Percentiles rank a stretch among this genome's conserved stretches.
Evolutionary conservation across 2,797 vertebrate genomes (phyloP).

Genomic region (Buceros bicornis): DNA sequence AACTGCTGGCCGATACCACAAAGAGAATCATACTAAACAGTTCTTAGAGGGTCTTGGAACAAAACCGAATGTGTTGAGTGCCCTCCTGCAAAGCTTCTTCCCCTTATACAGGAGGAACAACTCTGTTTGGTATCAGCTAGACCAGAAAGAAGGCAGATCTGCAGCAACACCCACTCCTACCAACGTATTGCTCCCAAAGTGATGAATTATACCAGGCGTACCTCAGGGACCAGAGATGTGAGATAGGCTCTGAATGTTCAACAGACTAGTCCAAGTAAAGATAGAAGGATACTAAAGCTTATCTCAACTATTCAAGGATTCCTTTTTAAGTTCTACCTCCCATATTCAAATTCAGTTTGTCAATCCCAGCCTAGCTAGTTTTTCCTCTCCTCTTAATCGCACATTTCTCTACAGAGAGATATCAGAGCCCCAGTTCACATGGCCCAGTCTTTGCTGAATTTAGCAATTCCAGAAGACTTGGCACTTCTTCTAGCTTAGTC

Average conservation of each 20-base stretch:
- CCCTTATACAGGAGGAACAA: neutral
- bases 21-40: neutral
- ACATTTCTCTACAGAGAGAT: neutral
- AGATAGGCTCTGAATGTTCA: slow-evolving; percentile 58
- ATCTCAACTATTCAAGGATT: slow-evolving; percentile 64
- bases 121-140: neutral
- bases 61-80: neutral
- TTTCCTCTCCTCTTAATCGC: slow-evolving; percentile 52
- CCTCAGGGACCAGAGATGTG: slow-evolving; percentile 39
- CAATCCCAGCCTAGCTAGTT: slow-evolving; percentile 48
- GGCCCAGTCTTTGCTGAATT: neutral
- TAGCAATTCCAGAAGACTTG: neutral
- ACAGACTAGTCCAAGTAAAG: slow-evolving; percentile 41
- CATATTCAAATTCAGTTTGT: slow-evolving; percentile 43
- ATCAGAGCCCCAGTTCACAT: neutral
- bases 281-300: slow-evolving; percentile 43
- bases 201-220: slow-evolving; percentile 23
- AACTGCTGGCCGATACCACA: neutral
- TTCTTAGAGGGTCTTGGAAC: neutral
- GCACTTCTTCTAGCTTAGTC: neutral
- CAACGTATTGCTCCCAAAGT: slow-evolving; percentile 1
- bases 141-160: neutral
- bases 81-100: neutral
- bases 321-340: slow-evolving; percentile 53
- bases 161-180: neutral